Evolutionary conservation across 2,797 vertebrate species (phyloP).

Genomic region (Neosilurus hyrtlii): DNA sequence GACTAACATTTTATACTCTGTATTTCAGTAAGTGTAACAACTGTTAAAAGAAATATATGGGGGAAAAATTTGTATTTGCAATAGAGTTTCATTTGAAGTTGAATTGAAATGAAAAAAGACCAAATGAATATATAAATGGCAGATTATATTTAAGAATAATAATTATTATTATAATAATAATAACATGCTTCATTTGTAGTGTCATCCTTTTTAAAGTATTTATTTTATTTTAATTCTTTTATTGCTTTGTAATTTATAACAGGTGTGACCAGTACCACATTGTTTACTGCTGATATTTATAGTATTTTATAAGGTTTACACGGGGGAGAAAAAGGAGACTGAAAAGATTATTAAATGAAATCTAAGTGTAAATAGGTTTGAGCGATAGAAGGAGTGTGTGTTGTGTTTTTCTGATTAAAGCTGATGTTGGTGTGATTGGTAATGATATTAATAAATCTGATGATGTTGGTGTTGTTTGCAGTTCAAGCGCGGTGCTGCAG

Average conservation of each 20-base stretch:
- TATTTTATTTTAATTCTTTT: not conserved
- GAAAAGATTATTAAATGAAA: not conserved
- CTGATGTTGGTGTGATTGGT: not conserved
- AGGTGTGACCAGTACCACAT: not conserved
- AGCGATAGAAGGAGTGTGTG: not conserved
- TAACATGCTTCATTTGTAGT: not conserved
- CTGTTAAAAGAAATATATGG: too few species aligned
- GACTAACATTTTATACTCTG: too few species aligned
- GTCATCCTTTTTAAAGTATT: not conserved
- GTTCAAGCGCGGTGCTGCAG: constrained; percentile 91
- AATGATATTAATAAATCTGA: not conserved
- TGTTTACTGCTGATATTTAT: not conserved
- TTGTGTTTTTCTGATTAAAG: not conserved
- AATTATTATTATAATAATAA: not conserved
- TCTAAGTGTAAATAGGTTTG: not conserved
- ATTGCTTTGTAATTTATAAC: not conserved
- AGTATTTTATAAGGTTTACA: not conserved
- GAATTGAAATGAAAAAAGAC: not conserved
- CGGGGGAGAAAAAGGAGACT: not conserved
- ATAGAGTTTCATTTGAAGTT: not conserved
- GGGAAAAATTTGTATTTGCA: not conserved
- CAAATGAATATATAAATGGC: not conserved
- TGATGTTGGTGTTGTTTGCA: constrained; percentile 51
- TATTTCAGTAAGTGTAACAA: too few species aligned
- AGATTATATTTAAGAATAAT: not conserved